phyloP scores from a whole-genome alignment of 1,140 invertebrate species.

The Spodoptera litura region DNA sequence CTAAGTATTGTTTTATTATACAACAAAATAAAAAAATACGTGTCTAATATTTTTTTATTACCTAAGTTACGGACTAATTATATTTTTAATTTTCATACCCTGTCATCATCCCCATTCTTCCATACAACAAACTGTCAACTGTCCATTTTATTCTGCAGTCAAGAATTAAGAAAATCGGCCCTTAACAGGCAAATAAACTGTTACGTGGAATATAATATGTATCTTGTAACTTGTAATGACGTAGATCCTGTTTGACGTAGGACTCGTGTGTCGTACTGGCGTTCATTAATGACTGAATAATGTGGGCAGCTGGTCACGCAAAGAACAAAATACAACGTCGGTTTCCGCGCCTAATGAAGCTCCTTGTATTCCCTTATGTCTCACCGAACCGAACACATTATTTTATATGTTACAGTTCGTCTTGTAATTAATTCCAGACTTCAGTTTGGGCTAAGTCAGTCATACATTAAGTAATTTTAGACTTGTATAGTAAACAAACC shows the following conservation, averaged over 20 bases:
- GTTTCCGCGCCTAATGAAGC: constrained; percentile 59
- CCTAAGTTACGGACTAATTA: too few relatives aligned
- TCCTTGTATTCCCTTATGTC: constrained; percentile 47
- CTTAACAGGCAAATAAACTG: not conserved
- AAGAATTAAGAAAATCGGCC: too few relatives aligned
- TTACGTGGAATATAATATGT: constrained; percentile 22
- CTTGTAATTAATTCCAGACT: too few relatives aligned
- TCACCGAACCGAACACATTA: constrained; percentile 13
- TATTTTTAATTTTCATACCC: too few relatives aligned
- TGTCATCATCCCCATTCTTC: too few relatives aligned
- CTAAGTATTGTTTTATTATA: too few relatives aligned
- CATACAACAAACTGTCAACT: too few relatives aligned
- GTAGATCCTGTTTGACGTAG: constrained; percentile 13
- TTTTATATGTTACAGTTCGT: constrained; percentile 9
- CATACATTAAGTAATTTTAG: too few relatives aligned
- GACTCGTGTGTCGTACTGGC: constrained; percentile 35
- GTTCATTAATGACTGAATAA: constrained; percentile 65
- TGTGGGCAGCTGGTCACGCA: constrained; percentile 63
- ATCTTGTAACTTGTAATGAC: not conserved
- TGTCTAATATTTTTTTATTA: too few relatives aligned
- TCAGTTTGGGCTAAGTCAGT: not conserved
- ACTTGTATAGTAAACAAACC: too few relatives aligned
- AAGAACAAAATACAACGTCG: constrained; percentile 60
- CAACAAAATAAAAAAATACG: too few relatives aligned
- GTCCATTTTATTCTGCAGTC: too few relatives aligned